These are phyloP conservation scores for Pelobates fuscus DNA, from an alignment of 2,113 vertebrate genomes.

Conservation along the genomic window DNA sequence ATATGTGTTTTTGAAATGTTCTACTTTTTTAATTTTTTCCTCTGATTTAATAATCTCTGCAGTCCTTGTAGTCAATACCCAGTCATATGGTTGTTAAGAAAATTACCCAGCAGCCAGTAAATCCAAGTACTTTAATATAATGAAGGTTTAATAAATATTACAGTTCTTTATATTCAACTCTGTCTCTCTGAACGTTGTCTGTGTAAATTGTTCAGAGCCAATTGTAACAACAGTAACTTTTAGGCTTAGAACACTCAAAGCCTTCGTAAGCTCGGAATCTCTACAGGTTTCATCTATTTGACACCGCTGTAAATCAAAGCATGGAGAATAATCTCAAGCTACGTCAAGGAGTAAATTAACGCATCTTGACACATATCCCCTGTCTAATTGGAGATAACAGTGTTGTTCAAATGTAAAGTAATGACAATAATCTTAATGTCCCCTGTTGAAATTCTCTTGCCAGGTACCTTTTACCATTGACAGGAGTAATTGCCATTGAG, in stretches of 20 bases:
- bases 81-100: no score
- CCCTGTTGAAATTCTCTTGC: constrained; percentile 5
- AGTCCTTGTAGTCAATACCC: no score
- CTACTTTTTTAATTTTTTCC: no score
- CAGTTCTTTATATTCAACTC: no score
- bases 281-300: constrained; percentile 21
- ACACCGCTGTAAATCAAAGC: constrained; percentile 15
- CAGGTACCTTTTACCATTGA: constrained; percentile 28
- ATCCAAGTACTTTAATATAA: no score
- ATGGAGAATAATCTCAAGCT: neutral
- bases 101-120: no score
- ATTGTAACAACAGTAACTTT: constrained; percentile 1
- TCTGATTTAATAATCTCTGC: no score
- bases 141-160: no score
- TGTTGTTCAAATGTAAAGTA: constrained; percentile 15
- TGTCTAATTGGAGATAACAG: constrained; percentile 23
- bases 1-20: no score
- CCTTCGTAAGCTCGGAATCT: constrained; percentile 8
- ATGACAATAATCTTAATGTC: constrained; percentile 16
- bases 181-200: no score
- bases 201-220: no score
- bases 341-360: constrained; percentile 3
- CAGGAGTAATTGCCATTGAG: constrained; percentile 33
- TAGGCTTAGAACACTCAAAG: constrained; percentile 21
- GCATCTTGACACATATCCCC: neutral